Evolutionary conservation across 2,888 invertebrate genomes (phyloP), one percentile per base, ranked within the genome.

Genomic region (Scaptomyza polygonia): DNA sequence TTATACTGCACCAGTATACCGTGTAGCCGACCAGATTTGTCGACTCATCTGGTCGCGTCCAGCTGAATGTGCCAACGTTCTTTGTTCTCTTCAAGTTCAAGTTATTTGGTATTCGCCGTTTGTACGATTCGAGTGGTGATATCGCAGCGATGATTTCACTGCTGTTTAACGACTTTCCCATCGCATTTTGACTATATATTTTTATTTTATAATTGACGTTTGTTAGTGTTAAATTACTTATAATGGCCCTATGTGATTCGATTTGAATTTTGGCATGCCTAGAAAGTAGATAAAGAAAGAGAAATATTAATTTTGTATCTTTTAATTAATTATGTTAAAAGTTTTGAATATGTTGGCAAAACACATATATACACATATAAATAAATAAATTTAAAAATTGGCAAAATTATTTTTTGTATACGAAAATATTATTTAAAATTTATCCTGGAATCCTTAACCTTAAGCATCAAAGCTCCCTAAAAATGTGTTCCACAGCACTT

Each of bases 141-240:
- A 6, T 5, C 0, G 5, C 11, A n/a, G 77, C 63, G 1, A n/a
- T 1, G 6, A 80, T n/a, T 7, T 5, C 1, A n/a, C 59, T 75
- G 54, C 55, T 55, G 2, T 57, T 16, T 7, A 2, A 0, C 8
- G 79, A 84, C 2, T 2, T 0, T 3, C 84, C 79, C 5, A 8
- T 1, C 2, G 5, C 16, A 25, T 80, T 84, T 29, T 61, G 40
- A 30, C 79, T 79, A 8, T 25, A 14, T 5, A 79, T 36, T 2
- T 1, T 2, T 2, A 79, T 25, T 1, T 3, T 49, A 18, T 55
- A 62, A 1, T 7, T 14, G 0, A 14, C 27, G 11, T 1, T 11
- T 3, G 0, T 1, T 1, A 9, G 2, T 0, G 8, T 2, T 1
- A 77, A 9, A 3, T 45, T 21, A 0, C 5, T n/a, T 36, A 75